phyloP scores from a whole-genome alignment of 2,113 vertebrate genomes.

The Sinocyclocheilus grahami region DNA sequence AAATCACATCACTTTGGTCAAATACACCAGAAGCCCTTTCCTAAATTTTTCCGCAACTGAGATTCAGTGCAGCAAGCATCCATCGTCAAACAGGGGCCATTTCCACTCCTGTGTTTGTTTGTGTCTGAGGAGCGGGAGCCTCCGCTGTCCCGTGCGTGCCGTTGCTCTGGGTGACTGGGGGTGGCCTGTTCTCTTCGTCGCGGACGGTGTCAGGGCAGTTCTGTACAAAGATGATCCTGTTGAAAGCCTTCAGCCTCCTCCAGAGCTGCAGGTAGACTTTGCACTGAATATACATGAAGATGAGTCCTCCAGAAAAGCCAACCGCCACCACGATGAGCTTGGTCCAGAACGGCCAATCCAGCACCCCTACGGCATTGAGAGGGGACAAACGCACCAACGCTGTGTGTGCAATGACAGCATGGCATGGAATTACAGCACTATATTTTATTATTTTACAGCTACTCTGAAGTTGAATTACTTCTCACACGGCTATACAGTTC shows the following conservation, averaged over 20 bases:
- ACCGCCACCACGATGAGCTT: conserved; percentile 94
- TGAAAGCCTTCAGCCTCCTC: conserved; percentile 96
- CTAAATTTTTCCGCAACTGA: background rate
- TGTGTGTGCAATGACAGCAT: conserved; percentile 35
- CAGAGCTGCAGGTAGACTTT: conserved; percentile 96
- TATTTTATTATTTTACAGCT: conserved; percentile 42
- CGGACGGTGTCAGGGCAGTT: conserved; percentile 92
- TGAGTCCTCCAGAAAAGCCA: conserved; percentile 87
- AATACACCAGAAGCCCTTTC: background rate
- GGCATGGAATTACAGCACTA: conserved; percentile 23
- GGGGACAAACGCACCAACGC: conserved; percentile 34
- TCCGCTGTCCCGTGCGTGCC: conserved; percentile 77
- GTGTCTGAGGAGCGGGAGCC: conserved; percentile 74
- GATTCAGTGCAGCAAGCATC: background rate
- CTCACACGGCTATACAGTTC: background rate
- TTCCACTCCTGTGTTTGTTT: conserved; percentile 71
- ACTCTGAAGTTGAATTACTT: background rate
- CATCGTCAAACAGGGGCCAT: conserved; percentile 82
- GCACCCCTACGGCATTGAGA: conserved; percentile 78
- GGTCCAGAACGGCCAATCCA: conserved; percentile 99
- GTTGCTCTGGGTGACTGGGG: conserved; percentile 60
- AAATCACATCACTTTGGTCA: conserved; percentile 12
- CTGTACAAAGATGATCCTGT: conserved; percentile 96
- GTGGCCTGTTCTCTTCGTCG: conserved; percentile 77
- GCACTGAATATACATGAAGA: conserved; percentile 98